phyloP scores from a whole-genome alignment of 2,113 vertebrate species.

The Nesoenas mayeri region DNA sequence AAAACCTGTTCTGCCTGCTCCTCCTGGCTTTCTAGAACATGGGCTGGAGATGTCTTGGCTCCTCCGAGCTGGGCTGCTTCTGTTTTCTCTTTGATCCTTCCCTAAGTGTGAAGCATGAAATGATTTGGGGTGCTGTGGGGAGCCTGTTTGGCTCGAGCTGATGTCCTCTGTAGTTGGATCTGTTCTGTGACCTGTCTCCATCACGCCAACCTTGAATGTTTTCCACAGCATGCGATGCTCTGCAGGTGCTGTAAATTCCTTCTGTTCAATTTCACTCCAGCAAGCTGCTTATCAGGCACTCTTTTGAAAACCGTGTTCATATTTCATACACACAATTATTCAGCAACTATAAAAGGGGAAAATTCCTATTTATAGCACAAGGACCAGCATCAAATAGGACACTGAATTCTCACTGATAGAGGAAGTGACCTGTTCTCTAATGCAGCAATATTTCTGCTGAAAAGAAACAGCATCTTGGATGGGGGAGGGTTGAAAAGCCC shows the following conservation, averaged over 20 bases:
- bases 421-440: conserved; percentile 63
- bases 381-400: conserved; percentile 61
- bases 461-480: conserved; percentile 28
- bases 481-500: conserved; percentile 29
- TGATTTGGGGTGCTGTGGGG: not conserved
- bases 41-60: not conserved
- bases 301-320: conserved; percentile 46
- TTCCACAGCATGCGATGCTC: conserved; percentile 27
- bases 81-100: not conserved
- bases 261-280: conserved; percentile 60
- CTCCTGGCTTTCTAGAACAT: not conserved
- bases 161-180: not conserved
- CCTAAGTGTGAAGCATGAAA: not conserved
- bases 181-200: conserved; percentile 33
- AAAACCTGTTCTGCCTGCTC: conserved; percentile 42
- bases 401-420: conserved; percentile 53
- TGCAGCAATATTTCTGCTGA: conserved; percentile 56
- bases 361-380: conserved; percentile 61
- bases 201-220: conserved; percentile 38
- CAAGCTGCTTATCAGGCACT: conserved; percentile 70
- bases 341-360: conserved; percentile 52
- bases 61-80: not conserved
- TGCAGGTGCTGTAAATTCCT: conserved; percentile 63
- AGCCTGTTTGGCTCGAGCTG: not conserved
- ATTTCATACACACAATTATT: conserved; percentile 60